phyloP scores from a whole-genome alignment of 2,113 vertebrate species.

The Xenopus borealis region DNA sequence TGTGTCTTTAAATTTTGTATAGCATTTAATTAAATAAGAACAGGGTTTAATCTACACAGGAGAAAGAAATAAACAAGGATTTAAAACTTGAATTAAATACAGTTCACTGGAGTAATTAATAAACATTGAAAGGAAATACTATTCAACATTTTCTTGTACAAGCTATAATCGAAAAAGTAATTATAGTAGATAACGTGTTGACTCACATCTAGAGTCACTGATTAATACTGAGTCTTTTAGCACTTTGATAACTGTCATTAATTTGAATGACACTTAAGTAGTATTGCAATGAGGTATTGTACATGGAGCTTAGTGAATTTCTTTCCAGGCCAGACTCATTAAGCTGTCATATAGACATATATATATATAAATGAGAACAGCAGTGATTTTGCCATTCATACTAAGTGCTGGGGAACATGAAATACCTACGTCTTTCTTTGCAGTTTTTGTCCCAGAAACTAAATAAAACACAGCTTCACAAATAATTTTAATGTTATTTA shows the following conservation, averaged over 20 bases:
- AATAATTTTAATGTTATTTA: no score
- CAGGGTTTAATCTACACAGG: no score
- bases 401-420: neutral
- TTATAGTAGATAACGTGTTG: neutral
- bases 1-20: no score
- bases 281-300: neutral
- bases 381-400: neutral
- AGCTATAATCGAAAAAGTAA: neutral
- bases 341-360: neutral
- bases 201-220: neutral
- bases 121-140: neutral
- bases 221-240: neutral
- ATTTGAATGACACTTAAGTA: slow-evolving; percentile 13
- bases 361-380: neutral
- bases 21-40: no score
- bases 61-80: no score
- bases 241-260: slow-evolving; percentile 17
- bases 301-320: neutral
- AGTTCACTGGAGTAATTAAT: neutral
- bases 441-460: neutral
- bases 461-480: no score
- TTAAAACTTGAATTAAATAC: no score
- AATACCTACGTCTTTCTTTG: neutral
- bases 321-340: neutral
- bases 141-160: slow-evolving; percentile 1